phyloP scores from a whole-genome alignment of 2,888 invertebrate species.

The Rhodophaea formosa region DNA sequence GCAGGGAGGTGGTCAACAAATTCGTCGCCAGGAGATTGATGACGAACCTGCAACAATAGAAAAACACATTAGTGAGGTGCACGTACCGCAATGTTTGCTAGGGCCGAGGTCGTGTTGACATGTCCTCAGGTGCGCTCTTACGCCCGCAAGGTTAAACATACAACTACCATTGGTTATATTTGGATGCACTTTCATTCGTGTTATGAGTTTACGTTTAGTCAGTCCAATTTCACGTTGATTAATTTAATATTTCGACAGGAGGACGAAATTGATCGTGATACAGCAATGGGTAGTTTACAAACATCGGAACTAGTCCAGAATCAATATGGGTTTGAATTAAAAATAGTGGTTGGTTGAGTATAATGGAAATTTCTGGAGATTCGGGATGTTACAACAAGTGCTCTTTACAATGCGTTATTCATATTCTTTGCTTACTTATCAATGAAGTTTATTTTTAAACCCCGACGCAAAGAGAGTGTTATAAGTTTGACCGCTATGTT shows the following conservation, averaged over 20 bases:
- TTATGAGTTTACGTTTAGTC: constrained; percentile 9
- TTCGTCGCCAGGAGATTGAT: constrained; percentile 80
- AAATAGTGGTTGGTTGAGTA: constrained; percentile 5
- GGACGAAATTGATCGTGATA: constrained; percentile 18
- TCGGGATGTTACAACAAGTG: too few species aligned
- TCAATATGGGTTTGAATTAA: constrained; percentile 25
- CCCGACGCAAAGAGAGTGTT: too few species aligned
- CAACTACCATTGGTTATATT: constrained; percentile 3
- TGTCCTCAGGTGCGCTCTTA: constrained; percentile 24
- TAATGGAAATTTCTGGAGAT: background rate
- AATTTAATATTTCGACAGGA: constrained; percentile 13
- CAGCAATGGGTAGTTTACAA: constrained; percentile 30
- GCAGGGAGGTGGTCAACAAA: constrained; percentile 72
- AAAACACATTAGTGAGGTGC: constrained; percentile 29
- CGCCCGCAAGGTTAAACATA: constrained; percentile 21
- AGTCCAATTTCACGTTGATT: constrained; percentile 11
- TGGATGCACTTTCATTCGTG: constrained; percentile 15
- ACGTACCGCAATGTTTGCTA: constrained; percentile 19
- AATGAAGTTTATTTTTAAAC: too few species aligned
- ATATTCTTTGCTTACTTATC: too few species aligned
- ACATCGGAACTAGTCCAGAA: constrained; percentile 29
- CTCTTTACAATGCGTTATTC: too few species aligned
- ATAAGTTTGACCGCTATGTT: too few species aligned
- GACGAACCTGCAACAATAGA: constrained; percentile 83
- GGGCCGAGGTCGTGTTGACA: constrained; percentile 24